phyloP scores from a whole-genome alignment of 2,888 invertebrate species.

The Diabrotica balteata region DNA sequence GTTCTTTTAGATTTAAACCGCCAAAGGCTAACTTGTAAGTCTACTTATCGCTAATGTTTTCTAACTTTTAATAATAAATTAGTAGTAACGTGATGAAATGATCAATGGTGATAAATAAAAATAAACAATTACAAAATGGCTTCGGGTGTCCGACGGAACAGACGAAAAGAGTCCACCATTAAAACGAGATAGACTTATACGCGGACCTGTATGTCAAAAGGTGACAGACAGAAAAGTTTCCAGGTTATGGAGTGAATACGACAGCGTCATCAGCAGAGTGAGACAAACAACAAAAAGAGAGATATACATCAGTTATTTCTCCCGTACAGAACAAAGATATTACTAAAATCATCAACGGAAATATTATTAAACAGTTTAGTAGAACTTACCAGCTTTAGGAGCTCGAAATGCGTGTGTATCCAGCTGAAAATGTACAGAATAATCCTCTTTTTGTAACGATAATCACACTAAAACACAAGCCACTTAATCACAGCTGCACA shows the following conservation, averaged over 20 bases:
- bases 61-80: conserved; percentile 13
- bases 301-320: conserved; percentile 28
- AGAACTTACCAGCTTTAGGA: conserved; percentile 39
- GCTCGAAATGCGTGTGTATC: conserved; percentile 32
- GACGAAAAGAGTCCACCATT: conserved; percentile 30
- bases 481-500: conserved; percentile 44
- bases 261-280: conserved; percentile 41
- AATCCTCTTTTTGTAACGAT: conserved; percentile 34
- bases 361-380: conserved; percentile 1
- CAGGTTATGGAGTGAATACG: conserved; percentile 37
- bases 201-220: conserved; percentile 28
- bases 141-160: conserved; percentile 47
- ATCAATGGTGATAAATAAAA: conserved; percentile 36
- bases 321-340: conserved; percentile 39
- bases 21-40: too few species aligned
- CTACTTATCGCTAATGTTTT: not conserved
- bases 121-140: conserved; percentile 56
- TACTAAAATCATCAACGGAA: conserved; percentile 33
- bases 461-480: conserved; percentile 39
- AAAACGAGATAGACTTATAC: conserved; percentile 40
- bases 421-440: conserved; percentile 26
- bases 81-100: conserved; percentile 20
- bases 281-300: conserved; percentile 34
- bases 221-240: conserved; percentile 41
- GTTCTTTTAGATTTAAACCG: too few species aligned